These are phyloP conservation scores for Aricia artaxerxes DNA, from an alignment of 2,888 invertebrate genomes.

Conservation along the genomic window DNA sequence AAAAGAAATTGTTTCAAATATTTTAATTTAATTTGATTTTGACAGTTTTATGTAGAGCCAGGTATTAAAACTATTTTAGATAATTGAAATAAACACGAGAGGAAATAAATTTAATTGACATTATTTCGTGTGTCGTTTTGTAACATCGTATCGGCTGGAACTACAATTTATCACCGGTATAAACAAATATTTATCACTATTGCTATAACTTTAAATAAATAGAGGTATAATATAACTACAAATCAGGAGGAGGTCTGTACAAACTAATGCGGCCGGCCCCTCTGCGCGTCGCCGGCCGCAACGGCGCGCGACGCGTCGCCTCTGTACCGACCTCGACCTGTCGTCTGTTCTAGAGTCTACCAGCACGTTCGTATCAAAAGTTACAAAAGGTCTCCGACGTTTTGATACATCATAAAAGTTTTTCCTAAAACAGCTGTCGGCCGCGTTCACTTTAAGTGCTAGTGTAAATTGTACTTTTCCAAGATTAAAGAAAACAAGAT, in stretches of 20 bases:
- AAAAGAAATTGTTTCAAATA: conserved; percentile 57
- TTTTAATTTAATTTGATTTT: conserved; percentile 76
- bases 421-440: conserved; percentile 69
- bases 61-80: conserved; percentile 54
- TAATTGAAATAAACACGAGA: conserved; percentile 64
- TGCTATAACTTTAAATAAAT: conserved; percentile 78
- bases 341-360: conserved; percentile 60
- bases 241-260: conserved; percentile 74
- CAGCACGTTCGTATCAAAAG: conserved; percentile 79
- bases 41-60: conserved; percentile 68
- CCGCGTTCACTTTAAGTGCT: conserved; percentile 69
- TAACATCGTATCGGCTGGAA: conserved; percentile 47
- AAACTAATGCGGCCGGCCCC: conserved; percentile 70
- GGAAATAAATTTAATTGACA: conserved; percentile 54
- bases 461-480: conserved; percentile 54
- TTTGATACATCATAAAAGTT: conserved; percentile 68
- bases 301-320: conserved; percentile 54
- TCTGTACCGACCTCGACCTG: conserved; percentile 75
- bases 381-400: conserved; percentile 76
- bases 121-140: conserved; percentile 41
- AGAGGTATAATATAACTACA: conserved; percentile 74
- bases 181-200: conserved; percentile 60
- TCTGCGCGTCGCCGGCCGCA: conserved; percentile 57
- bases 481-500: conserved; percentile 75
- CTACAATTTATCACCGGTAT: conserved; percentile 52